These are phyloP conservation scores for Eulemur albifrons DNA, from an alignment of 2,797 vertebrate species.

Conservation along the genomic window DNA sequence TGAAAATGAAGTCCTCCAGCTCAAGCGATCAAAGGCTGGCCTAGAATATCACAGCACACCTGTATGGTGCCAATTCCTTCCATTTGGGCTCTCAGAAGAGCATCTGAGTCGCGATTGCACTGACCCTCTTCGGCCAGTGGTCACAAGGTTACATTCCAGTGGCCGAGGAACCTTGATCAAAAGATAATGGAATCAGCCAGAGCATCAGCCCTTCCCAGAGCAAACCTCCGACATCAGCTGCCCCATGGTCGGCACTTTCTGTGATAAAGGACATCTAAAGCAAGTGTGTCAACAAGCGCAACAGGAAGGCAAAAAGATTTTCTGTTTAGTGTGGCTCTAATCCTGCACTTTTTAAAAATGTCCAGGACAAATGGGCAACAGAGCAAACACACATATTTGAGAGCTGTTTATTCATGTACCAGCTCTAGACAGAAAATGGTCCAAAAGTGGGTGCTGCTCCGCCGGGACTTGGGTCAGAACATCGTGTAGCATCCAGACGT, in stretches of 20 bases:
- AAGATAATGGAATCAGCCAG: background rate
- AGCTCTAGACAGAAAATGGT: background rate
- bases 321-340: background rate
- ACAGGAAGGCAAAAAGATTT: background rate
- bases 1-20: background rate
- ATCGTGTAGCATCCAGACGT: too few species aligned
- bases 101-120: background rate
- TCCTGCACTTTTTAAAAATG: background rate
- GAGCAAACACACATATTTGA: background rate
- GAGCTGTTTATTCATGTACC: background rate
- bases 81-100: background rate
- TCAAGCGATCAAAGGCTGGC: background rate
- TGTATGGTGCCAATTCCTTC: background rate
- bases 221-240: background rate
- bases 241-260: background rate
- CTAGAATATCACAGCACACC: background rate
- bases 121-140: conserved; percentile 29
- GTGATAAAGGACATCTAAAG: background rate
- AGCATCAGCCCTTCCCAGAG: background rate
- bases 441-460: background rate
- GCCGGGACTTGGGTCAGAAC: background rate
- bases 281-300: background rate
- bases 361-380: background rate
- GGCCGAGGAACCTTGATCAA: background rate
- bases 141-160: conserved; percentile 55